Evolutionary conservation across 1,140 invertebrate species (phyloP), one percentile per base, ranked within the genome.

Genomic region (Chymomyza costata): DNA sequence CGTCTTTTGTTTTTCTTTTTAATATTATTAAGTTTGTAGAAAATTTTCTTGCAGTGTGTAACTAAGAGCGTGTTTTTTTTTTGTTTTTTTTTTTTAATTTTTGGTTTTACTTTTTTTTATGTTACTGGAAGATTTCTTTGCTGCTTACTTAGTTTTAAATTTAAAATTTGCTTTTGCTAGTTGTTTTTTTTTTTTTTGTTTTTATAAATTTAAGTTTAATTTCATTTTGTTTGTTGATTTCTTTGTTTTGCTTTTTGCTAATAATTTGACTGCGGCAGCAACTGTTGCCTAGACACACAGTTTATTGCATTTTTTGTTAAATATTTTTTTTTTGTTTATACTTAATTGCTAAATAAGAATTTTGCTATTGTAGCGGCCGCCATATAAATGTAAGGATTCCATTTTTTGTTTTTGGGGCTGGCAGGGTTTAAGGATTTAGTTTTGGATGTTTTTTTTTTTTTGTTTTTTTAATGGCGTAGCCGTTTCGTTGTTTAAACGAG

Each of bases 311-410:
- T 21, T 34, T 56, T 21, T 52, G 30, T 30, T 11, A 44, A 25
- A 44, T 50, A 41, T 68, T 39, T 32, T 41, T 11, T 35, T 51
- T 53, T 46, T 30, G 13, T 35, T 50, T 78, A 18, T 71, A 71
- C 71, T 78, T 78, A 78, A 70, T 71, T 71, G 66, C 71, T 78
- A 78, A 76, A 78, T 58, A 78, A 80, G 63, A 78, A 80, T 80
- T 78, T 80, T 48, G 48, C 71, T 76, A 78, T 76, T 76, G 70
- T 70, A 74, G 65, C 69, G 68, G 49, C 39, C 19, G 39, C 13
- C 32, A 13, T 39, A n/a, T n/a, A n/a, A n/a, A n/a, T n/a, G n/a
- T n/a, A n/a, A n/a, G n/a, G n/a, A n/a, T n/a, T n/a, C n/a, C n/a
- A n/a, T n/a, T n/a, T n/a, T n/a, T n/a, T 49, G 40, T 45, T 18